Conservation (phyloP, 2,113 vertebrate species). For the Myrmecobius fasciatus region DNA sequence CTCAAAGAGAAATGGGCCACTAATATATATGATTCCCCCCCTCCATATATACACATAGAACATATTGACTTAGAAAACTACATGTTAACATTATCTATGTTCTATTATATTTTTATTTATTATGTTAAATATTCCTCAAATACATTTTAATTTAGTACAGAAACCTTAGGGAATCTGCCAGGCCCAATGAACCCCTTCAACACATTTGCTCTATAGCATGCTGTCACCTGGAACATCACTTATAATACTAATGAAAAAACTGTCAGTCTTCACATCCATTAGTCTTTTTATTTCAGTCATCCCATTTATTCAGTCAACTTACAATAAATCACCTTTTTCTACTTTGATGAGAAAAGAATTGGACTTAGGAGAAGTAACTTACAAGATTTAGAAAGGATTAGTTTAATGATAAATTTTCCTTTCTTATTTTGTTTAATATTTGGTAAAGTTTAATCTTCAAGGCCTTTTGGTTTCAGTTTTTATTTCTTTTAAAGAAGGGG, state of each 20-base stretch:
- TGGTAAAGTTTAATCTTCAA: slow-evolving; percentile 31
- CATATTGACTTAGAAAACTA: not conserved
- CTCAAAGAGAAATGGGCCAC: not conserved
- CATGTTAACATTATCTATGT: not conserved
- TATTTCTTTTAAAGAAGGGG: not conserved
- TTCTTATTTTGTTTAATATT: not conserved
- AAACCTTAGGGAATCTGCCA: not conserved
- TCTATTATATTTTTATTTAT: not conserved
- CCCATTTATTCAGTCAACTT: slow-evolving; percentile 45
- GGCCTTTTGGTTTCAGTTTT: not conserved
- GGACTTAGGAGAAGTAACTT: slow-evolving; percentile 56
- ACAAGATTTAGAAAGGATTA: slow-evolving; percentile 51
- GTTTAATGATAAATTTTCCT: not conserved
- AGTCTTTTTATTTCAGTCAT: not conserved
- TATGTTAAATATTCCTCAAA: not conserved
- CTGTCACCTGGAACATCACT: not conserved
- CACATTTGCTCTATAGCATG: not conserved
- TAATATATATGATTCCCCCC: not conserved
- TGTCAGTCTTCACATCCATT: slow-evolving; percentile 8
- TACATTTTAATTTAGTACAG: not conserved
- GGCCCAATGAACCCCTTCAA: not conserved
- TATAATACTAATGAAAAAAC: not conserved
- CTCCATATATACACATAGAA: not conserved
- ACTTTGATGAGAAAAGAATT: slow-evolving; percentile 60
- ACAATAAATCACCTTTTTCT: slow-evolving; percentile 51